Base-by-base conservation (phyloP, 1,140 invertebrate genomes). In the Coelopa frigida region DNA sequence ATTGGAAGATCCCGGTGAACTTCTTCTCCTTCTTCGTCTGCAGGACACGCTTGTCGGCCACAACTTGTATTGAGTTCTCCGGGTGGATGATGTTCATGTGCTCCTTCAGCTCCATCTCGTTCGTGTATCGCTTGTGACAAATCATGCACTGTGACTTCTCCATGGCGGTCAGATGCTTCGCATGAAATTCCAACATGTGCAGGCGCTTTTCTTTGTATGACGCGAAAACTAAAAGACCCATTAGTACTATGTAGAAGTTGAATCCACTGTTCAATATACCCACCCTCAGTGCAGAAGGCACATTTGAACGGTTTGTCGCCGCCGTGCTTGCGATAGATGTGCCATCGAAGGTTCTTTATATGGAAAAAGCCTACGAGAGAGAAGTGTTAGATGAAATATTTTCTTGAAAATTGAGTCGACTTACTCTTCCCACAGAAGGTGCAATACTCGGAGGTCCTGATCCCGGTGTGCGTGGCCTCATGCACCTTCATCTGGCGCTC, bases 281-380 rank as follows among this genome's bases (percentile, higher is more conserved):
- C 49, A 66, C 62, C 62, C 48, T 65, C 59, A 7, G 62, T 56
- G 46, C 62, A 66, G 22, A 58, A 54, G 14, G 52, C 53, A 36
- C 62, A 66, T 42, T 66, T 66, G 15, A 52, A 66, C 8, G 62
- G 62, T 41, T 66, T 66, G 43, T 66, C 62, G 2, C 62, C 62
- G 22, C 62, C 62, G 40, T 66, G 62, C 31, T 66, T 56, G 23
- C 56, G 40, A 48, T 59, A 66, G 21, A 66, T 62, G 40, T 66
- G 62, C 62, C 62, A 66, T 5, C 62, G 58, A 18, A 66, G 49
- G 5, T 59, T 66, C 37, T 66, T 66, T 5, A 66, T 53, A 29
- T 66, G 62, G 21, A 61, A 61, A 66, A 66, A 22, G 62, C 62
- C 65, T 12, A n/a, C 27, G 7, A 41, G 32, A 48, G 23, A 15